A percentile compares a stretch with the other conserved stretches of the same genome.
Conservation (phyloP, 1,140 invertebrate genomes). For the Phenacoccus solenopsis region DNA sequence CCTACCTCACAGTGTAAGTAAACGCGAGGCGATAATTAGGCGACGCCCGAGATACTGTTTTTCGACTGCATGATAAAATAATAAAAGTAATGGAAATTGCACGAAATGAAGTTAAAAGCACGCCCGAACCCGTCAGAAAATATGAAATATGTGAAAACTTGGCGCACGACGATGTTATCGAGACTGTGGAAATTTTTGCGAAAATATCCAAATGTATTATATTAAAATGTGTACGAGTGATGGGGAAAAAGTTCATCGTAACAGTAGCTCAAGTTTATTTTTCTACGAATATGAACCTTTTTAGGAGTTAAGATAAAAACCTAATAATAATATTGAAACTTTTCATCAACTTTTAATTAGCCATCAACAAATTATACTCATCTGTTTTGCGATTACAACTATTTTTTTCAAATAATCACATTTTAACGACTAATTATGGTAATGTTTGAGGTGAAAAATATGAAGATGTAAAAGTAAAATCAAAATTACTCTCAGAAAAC, state of each 20-base stretch:
- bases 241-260: not conserved
- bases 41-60: not conserved
- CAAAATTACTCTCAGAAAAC: no score
- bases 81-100: no score
- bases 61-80: not conserved
- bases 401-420: not conserved
- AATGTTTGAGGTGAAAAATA: no score
- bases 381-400: not conserved
- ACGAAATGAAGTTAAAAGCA: no score
- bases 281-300: not conserved
- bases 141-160: constrained; percentile 3
- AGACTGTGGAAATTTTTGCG: not conserved
- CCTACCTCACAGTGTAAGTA: no score
- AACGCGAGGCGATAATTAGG: no score
- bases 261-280: not conserved
- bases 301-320: not conserved
- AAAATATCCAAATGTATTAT: not conserved
- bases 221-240: not conserved
- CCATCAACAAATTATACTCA: not conserved
- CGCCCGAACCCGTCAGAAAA: no score
- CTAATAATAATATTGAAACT: not conserved
- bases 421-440: no score
- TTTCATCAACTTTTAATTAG: not conserved
- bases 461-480: no score
- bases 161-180: not conserved